phyloP scores from a whole-genome alignment of 2,113 vertebrate species.

The Oostethus manadensis region DNA sequence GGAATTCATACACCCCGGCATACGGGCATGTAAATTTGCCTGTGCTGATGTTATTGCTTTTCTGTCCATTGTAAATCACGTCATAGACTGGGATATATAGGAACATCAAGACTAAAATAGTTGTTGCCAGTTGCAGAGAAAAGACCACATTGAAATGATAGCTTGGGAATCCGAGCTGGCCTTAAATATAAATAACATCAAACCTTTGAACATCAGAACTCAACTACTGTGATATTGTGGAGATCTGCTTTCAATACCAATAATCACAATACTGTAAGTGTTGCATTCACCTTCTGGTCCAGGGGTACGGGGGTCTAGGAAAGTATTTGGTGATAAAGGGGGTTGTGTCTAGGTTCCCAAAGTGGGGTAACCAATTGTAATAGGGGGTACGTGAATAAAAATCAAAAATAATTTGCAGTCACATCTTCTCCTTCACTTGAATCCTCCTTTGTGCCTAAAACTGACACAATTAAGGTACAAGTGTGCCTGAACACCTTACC shows the following conservation, averaged over 20 bases:
- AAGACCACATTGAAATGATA: slow-evolving; percentile 31
- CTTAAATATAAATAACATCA: slow-evolving; percentile 7
- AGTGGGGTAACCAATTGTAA: too few species aligned
- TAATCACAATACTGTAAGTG: too few species aligned
- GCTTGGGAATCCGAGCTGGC: slow-evolving; percentile 6
- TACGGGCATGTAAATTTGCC: slow-evolving; percentile 51
- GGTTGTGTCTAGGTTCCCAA: too few species aligned
- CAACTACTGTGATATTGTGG: not conserved
- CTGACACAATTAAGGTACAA: too few species aligned
- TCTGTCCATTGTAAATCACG: slow-evolving; percentile 50
- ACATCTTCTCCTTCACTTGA: too few species aligned
- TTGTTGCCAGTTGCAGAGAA: slow-evolving; percentile 37
- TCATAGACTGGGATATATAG: slow-evolving; percentile 39
- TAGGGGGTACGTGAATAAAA: too few species aligned
- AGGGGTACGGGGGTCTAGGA: too few species aligned
- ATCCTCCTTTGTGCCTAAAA: too few species aligned
- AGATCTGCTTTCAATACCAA: too few species aligned
- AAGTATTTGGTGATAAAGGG: too few species aligned
- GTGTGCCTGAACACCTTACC: too few species aligned
- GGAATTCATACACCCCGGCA: slow-evolving; percentile 60
- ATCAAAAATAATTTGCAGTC: too few species aligned
- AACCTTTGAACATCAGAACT: not conserved
- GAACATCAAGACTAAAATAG: not conserved
- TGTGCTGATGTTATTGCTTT: slow-evolving; percentile 27
- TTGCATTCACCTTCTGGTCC: not conserved